A percentile compares a stretch with the other conserved stretches of the same genome.
These are phyloP conservation scores for Pasiphila rectangulata DNA, from an alignment of 2,888 invertebrate species.

Conservation along the genomic window DNA sequence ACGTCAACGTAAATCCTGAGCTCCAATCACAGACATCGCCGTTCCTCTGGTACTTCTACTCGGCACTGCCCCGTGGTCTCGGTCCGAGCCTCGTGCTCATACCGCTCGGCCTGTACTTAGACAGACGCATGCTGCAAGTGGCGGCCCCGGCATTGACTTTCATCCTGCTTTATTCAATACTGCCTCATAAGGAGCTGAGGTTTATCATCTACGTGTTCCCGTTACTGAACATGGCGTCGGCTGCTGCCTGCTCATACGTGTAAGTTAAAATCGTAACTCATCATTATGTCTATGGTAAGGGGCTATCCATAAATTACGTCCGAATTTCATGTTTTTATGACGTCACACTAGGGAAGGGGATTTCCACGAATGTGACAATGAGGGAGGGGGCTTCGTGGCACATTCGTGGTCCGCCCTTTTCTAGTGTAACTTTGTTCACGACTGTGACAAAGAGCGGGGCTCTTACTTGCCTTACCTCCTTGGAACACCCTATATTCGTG, in stretches of 20 bases:
- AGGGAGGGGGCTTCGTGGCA: too few relatives aligned
- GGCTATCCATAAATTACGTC: too few relatives aligned
- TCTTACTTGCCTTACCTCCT: too few relatives aligned
- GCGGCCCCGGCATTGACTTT: constrained; percentile 88
- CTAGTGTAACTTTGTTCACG: too few relatives aligned
- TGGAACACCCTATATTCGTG: too few relatives aligned
- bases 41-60: constrained; percentile 99
- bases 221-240: constrained; percentile 92
- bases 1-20: constrained; percentile 28
- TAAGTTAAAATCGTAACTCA: constrained; percentile 85
- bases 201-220: constrained; percentile 99
- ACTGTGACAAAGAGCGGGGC: too few relatives aligned
- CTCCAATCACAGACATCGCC: constrained; percentile 88
- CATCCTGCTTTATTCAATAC: constrained; percentile 93
- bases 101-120: constrained; percentile 87
- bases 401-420: too few relatives aligned
- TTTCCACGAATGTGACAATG: too few relatives aligned
- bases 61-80: constrained; percentile 95
- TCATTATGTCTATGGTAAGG: too few relatives aligned
- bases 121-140: constrained; percentile 85
- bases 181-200: constrained; percentile 98
- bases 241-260: constrained; percentile 93
- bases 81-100: constrained; percentile 89
- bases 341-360: too few relatives aligned
- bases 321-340: too few relatives aligned